Base-by-base conservation (phyloP, 2,888 invertebrate genomes). In the Unio pictorum region DNA sequence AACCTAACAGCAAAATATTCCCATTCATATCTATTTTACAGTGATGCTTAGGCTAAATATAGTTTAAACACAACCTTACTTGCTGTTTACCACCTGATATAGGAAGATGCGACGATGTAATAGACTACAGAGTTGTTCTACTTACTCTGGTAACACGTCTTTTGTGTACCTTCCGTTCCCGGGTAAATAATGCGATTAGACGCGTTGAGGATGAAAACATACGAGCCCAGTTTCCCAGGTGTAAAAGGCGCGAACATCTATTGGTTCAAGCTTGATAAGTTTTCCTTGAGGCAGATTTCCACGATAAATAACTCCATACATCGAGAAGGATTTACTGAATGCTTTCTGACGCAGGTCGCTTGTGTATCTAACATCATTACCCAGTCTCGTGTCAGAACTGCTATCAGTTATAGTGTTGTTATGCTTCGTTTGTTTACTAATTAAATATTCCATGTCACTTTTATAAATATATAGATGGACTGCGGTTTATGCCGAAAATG, bases 401-500 rank as follows among this genome's bases (percentile, higher is more conserved):
- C 91, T 82, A 72, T 91, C 91, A 68, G 87, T 90, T 23, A 91
- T 88, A 5, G 89, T 84, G 74, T 91, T 91, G 75, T 91, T 91
- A 78, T 91, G 91, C 73, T 90, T 90, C 68, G 91, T 87, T 58
- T 91, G 72, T 28, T 84, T 75, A 0, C 88, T 86, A 23, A 88
- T 75, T 4, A 86, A 71, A 0, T 69, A 69, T 34, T 72, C 75
- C 45, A 86, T 89, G 68, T 89, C 89, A 56, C 80, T 73, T 67
- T 82, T 80, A 76, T 89, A 89, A 30, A 68, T 67, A 23, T 74
- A 45, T 3, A 89, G 89, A 67, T 88, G 86, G 34, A 91, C 87
- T 82, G 91, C 91, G 81, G 91, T 91, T 90, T 85, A 78, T 91
- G 91, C 91, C 91, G 91, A 20, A 91, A 83, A 23, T 23, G 54